Evolutionary conservation across 2,113 vertebrate genomes (phyloP).

Genomic region (Lontra canadensis): DNA sequence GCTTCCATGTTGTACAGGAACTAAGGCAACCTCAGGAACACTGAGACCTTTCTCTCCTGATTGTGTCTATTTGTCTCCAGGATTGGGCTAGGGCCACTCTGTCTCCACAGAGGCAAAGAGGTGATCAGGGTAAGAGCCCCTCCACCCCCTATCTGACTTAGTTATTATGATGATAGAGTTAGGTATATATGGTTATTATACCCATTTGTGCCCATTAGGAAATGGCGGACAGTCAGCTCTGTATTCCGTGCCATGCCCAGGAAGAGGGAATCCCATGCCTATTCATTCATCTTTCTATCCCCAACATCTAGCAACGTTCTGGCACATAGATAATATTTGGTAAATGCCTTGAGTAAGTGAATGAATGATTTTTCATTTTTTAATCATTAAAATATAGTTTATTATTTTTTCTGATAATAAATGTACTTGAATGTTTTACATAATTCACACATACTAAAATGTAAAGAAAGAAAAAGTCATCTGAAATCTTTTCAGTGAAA

Average conservation of each 20-base stretch:
- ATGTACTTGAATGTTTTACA: not conserved
- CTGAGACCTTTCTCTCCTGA: not conserved
- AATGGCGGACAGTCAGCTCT: not conserved
- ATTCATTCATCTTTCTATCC: not conserved
- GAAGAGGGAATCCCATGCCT: not conserved
- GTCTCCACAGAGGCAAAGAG: not conserved
- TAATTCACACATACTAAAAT: not conserved
- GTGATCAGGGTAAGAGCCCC: not conserved
- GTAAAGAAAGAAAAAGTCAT: not conserved
- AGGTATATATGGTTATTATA: not conserved
- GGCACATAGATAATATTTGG: not conserved
- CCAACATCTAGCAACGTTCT: not conserved
- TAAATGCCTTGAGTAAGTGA: not conserved
- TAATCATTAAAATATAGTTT: not conserved
- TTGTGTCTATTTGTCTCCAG: not conserved
- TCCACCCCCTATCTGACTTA: not conserved
- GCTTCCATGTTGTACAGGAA: not conserved
- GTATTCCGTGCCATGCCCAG: not conserved
- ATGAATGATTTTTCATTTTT: not conserved
- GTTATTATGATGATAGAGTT: fast-evolving
- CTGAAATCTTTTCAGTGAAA: not conserved
- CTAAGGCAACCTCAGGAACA: not conserved
- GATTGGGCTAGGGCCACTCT: not conserved
- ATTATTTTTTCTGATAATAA: not conserved
- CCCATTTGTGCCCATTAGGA: not conserved